A percentile compares a stretch with the other conserved stretches of the same genome.
Conservation (phyloP, 1,140 invertebrate species). For the Drosophila pandora region DNA sequence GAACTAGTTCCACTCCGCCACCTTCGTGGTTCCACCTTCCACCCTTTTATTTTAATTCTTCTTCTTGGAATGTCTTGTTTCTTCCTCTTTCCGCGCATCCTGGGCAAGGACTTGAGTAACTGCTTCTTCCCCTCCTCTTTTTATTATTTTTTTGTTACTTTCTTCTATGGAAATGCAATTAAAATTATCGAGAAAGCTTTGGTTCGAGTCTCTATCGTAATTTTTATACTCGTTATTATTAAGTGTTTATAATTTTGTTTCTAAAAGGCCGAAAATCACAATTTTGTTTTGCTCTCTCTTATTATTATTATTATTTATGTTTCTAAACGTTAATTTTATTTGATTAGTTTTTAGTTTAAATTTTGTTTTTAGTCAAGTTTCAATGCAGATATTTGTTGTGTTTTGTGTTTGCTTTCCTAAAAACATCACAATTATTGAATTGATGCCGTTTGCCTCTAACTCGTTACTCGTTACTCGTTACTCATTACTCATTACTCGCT, state of each 20-base stretch:
- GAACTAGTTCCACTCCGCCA: not conserved
- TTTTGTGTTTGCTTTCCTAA: constrained; percentile 29
- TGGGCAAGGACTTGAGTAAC: constrained; percentile 27
- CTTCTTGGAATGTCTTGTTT: constrained; percentile 57
- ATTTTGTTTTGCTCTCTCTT: constrained; percentile 82
- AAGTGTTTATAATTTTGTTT: constrained; percentile 78
- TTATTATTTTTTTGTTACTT: not conserved
- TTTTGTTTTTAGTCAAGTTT: constrained; percentile 35
- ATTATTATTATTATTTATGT: constrained; percentile 62
- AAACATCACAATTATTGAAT: constrained; percentile 80
- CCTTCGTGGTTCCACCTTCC: constrained; percentile 2
- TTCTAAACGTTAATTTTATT: constrained; percentile 78
- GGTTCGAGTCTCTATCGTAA: constrained; percentile 31
- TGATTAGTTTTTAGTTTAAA: not conserved
- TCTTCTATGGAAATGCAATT: constrained; percentile 50
- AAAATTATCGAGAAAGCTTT: constrained; percentile 59
- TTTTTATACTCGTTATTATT: constrained; percentile 50
- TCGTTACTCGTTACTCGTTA: not conserved
- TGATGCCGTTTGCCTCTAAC: constrained; percentile 63
- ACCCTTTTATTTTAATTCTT: constrained; percentile 20
- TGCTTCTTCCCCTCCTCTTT: constrained; percentile 1
- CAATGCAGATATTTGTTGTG: constrained; percentile 40
- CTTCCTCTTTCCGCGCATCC: constrained; percentile 16
- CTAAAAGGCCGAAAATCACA: constrained; percentile 84
- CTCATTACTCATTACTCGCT: not conserved